A percentile compares a stretch with the other conserved stretches of the same genome.
phyloP scores from a whole-genome alignment of 53 echinoderm and acorn worm genomes.

The Pentamera pediparva region DNA sequence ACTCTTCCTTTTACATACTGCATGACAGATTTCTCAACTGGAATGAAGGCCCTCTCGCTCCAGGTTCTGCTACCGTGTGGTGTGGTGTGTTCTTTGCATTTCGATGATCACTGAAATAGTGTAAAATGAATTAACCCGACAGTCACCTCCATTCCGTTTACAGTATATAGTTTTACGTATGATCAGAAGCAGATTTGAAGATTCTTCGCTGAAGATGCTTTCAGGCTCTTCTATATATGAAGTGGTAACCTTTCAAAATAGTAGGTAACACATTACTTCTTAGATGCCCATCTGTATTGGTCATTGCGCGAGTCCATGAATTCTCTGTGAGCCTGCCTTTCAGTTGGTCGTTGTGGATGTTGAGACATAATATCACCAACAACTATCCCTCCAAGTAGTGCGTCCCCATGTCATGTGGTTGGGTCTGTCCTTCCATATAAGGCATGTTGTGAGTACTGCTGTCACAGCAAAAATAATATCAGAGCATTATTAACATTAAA shows the following conservation, averaged over 20 bases:
- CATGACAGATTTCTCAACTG: not conserved
- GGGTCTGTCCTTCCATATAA: no score
- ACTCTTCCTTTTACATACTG: not conserved
- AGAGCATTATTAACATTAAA: no score
- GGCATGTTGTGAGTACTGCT: no score
- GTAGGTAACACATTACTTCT: not conserved
- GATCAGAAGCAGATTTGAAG: not conserved
- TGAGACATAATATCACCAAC: not conserved
- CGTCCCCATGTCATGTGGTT: no score
- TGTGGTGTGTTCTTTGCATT: not conserved
- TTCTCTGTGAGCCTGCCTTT: not conserved
- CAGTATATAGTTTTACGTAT: not conserved
- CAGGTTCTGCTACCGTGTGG: not conserved
- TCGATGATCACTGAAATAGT: not conserved
- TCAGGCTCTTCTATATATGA: not conserved
- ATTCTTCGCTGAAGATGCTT: not conserved
- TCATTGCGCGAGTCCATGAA: not conserved
- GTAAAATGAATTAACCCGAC: not conserved
- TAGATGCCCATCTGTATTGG: not conserved
- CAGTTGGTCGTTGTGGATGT: not conserved
- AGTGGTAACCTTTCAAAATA: not conserved
- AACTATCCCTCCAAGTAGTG: not conserved
- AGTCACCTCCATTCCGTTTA: no score
- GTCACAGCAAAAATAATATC: no score
- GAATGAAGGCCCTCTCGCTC: not conserved